phyloP scores from a whole-genome alignment of 2,888 invertebrate genomes.

The Doris montereyensis region DNA sequence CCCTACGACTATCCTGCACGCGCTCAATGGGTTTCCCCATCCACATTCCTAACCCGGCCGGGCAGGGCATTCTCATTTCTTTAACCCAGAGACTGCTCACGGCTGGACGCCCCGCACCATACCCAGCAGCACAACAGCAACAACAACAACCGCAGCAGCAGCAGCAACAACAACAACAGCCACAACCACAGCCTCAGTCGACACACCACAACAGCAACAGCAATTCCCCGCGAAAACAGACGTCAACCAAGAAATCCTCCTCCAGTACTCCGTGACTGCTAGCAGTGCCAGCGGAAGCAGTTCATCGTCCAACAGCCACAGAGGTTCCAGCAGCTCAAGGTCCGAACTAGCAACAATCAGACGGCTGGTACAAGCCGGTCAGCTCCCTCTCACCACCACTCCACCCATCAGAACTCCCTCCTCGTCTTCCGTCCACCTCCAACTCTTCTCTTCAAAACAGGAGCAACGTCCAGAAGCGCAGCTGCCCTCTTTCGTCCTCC shows the following conservation, averaged over 20 bases:
- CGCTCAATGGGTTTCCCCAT: constrained; percentile 40
- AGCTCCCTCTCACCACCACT: constrained; percentile 31
- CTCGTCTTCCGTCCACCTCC: background rate
- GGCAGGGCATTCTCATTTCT: too few relatives aligned
- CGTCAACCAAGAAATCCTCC: constrained; percentile 35
- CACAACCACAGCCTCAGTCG: constrained; percentile 16
- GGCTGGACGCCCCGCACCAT: constrained; percentile 17
- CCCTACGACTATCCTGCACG: constrained; percentile 37
- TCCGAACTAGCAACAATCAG: background rate
- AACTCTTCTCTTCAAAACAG: constrained; percentile 2
- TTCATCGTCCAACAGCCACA: constrained; percentile 16
- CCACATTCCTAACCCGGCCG: too few relatives aligned
- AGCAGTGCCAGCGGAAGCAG: constrained; percentile 5
- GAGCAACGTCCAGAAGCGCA: constrained; percentile 33
- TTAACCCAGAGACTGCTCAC: constrained; percentile 30
- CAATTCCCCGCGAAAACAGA: constrained; percentile 37
- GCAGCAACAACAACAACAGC: constrained; percentile 21
- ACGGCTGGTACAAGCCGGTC: background rate
- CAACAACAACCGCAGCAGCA: constrained; percentile 21
- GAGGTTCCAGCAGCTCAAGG: constrained; percentile 23
- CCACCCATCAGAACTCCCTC: constrained; percentile 26
- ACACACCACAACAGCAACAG: background rate
- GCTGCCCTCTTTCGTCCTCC: background rate
- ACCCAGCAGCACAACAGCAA: constrained; percentile 30
- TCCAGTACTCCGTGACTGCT: constrained; percentile 15